These are phyloP conservation scores for Noctua pronuba DNA, from an alignment of 2,888 invertebrate species.

Conservation along the genomic window DNA sequence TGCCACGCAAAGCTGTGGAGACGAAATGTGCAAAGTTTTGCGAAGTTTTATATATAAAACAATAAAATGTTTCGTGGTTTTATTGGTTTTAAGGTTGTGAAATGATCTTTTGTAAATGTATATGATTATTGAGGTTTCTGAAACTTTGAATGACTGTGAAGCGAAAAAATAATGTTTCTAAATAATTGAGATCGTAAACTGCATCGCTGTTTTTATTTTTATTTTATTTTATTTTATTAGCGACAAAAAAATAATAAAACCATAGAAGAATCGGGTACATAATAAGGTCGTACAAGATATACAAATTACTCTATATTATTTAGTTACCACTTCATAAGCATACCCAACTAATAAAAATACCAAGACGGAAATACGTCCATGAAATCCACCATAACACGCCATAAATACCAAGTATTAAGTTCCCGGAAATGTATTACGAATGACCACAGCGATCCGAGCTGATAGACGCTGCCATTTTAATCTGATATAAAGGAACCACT, in stretches of 20 bases:
- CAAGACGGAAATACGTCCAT: slow-evolving; percentile 17
- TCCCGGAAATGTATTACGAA: slow-evolving; percentile 21
- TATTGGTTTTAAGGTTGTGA: slow-evolving; percentile 28
- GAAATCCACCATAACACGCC: slow-evolving; percentile 23
- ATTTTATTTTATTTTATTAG: no score
- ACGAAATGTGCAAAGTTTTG: slow-evolving; percentile 30
- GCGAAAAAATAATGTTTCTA: not conserved
- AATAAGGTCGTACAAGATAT: no score
- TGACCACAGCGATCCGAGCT: slow-evolving; percentile 18
- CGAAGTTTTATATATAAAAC: slow-evolving; percentile 17
- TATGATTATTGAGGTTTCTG: not conserved
- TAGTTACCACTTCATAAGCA: slow-evolving; percentile 1
- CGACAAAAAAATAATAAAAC: no score
- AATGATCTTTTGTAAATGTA: not conserved
- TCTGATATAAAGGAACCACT: slow-evolving; percentile 63
- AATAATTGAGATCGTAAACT: not conserved
- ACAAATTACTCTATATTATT: not conserved
- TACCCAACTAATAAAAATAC: slow-evolving; percentile 34
- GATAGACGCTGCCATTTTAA: slow-evolving; percentile 54
- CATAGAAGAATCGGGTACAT: no score
- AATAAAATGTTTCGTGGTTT: slow-evolving; percentile 33
- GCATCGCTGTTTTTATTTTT: no score
- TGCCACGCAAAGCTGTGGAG: slow-evolving; percentile 11
- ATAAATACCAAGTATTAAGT: slow-evolving; percentile 30
- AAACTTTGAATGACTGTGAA: not conserved